Evolutionary conservation across 2,888 invertebrate species (phyloP), one percentile per base, ranked within the genome.

Genomic region (Pyrocoelia pectoralis): DNA sequence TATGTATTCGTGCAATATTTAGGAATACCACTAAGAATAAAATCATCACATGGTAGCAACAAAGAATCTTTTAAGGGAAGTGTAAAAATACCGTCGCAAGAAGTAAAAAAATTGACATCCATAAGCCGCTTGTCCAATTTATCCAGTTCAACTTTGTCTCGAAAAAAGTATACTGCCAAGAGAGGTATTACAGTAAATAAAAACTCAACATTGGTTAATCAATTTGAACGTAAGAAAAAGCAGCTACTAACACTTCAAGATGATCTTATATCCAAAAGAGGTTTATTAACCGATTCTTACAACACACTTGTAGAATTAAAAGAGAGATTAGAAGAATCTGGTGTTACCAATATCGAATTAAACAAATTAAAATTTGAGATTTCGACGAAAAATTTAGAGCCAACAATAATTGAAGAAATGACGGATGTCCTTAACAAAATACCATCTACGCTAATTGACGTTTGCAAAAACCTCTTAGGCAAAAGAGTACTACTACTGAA

Each of bases 151-250:
- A 46, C 24, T 18, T 13, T 13, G 9, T 8, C 33, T n/a, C 33
- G 33, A 6, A 33, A n/a, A 33, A 33, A 2, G 2, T 2, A n/a
- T 33, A 3, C n/a, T n/a, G 8, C 2, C 33, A 33, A n/a, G 8
- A 8, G 43, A 9, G 1, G 5, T 15, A 28, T 19, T 13, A 24
- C 28, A 1, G 48, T 9, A 19, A 6, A n/a, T 1, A 8, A 8
- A 33, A 49, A 12, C 1, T 14, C 49, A 1, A 13, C 33, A 8
- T 46, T 46, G 8, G 15, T 17, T n/a, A 8, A 76, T 13, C 79
- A 80, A 64, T 81, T 80, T 63, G 57, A 75, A 12, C 75, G 74
- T 60, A 81, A 79, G 65, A 79, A 78, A 65, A 78, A 77, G 64
- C 71, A 75, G n/a, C 68, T 79, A 28, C 59, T 73, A 0, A 65